Percentiles rank a stretch among this genome's conserved stretches.
Evolutionary conservation across 2,888 invertebrate genomes (phyloP).

Genomic region (Cerastis leucographa): DNA sequence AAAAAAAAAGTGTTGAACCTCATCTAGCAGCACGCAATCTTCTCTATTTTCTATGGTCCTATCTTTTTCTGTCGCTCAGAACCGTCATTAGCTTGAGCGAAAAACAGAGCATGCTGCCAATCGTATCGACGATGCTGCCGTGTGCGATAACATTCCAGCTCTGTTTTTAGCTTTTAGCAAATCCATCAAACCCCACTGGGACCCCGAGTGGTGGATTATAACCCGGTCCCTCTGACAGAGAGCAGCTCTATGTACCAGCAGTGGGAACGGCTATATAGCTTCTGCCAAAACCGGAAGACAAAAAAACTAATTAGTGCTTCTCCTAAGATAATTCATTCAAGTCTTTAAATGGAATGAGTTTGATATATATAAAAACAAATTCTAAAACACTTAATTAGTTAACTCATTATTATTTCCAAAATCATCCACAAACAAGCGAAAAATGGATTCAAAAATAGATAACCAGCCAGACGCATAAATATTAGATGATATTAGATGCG

Average conservation of each 20-base stretch:
- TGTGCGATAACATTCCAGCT: too few species aligned
- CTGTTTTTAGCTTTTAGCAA: too few species aligned
- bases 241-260: neutral
- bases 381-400: conserved; percentile 4
- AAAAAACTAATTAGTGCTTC: neutral
- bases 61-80: too few species aligned
- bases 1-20: too few species aligned
- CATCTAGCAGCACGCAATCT: too few species aligned
- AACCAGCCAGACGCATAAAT: conserved; percentile 62
- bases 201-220: too few species aligned
- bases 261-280: neutral
- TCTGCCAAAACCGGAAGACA: neutral
- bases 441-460: conserved; percentile 41
- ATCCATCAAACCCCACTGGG: neutral
- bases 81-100: too few species aligned
- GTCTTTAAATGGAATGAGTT: neutral
- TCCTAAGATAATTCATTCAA: neutral
- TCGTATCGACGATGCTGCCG: too few species aligned
- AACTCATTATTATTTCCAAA: conserved; percentile 27
- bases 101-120: too few species aligned
- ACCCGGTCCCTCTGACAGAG: neutral
- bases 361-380: neutral
- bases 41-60: too few species aligned
- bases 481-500: conserved; percentile 41
- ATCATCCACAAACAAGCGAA: conserved; percentile 8